Evolutionary conservation across 2,797 vertebrate genomes (phyloP).

Genomic region (Malurus splendens): DNA sequence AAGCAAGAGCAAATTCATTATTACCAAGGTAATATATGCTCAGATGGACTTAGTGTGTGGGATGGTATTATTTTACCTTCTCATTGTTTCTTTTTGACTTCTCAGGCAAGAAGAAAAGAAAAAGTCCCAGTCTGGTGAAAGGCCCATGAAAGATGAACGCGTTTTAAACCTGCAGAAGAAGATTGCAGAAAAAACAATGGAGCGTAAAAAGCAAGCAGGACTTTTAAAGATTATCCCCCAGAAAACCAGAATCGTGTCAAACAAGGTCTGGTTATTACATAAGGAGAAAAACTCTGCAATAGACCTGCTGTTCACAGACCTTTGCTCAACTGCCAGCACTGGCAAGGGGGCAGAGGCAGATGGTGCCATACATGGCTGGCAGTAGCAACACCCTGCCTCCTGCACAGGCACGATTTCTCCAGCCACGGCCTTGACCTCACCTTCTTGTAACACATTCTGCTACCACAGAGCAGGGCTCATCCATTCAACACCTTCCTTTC

Average conservation of each 20-base stretch:
- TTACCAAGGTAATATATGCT: background rate
- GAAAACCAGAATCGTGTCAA: constrained; percentile 26
- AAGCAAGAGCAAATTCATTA: constrained; percentile 4
- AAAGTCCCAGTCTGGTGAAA: constrained; percentile 38
- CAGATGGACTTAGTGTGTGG: background rate
- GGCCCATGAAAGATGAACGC: constrained; percentile 62
- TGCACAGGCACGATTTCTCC: background rate
- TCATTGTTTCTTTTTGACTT: background rate
- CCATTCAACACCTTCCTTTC: background rate
- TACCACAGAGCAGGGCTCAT: background rate
- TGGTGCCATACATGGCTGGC: constrained; percentile 4
- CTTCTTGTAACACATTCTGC: background rate
- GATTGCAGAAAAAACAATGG: constrained; percentile 72
- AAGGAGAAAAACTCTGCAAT: constrained; percentile 8
- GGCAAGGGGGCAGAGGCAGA: constrained; percentile 27
- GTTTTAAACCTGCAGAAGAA: constrained; percentile 74
- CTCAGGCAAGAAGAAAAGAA: constrained; percentile 77
- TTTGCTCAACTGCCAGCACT: constrained; percentile 21
- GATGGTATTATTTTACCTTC: background rate
- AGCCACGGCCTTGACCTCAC: background rate
- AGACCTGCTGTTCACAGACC: constrained; percentile 7
- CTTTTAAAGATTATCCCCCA: constrained; percentile 38
- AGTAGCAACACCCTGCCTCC: background rate
- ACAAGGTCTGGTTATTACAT: constrained; percentile 11
- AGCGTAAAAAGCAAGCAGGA: constrained; percentile 67